Conservation (phyloP, 1,140 invertebrate genomes). For the Eubasilissa regina region DNA sequence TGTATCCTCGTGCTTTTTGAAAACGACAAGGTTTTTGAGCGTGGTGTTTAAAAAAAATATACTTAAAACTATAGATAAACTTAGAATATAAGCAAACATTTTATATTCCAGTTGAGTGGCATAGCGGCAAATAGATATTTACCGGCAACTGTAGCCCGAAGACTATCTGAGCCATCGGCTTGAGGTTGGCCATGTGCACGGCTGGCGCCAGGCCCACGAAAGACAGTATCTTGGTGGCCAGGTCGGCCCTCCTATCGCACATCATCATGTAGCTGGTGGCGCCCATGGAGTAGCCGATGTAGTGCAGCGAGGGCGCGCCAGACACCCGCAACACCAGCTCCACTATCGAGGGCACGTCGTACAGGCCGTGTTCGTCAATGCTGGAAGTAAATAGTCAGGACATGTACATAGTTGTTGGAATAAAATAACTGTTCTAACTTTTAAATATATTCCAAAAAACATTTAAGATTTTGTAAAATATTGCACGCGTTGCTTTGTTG, state of each 20-base stretch:
- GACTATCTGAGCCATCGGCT: constrained; percentile 54
- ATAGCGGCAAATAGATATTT: no score
- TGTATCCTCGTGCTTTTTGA: no score
- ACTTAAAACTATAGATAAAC: no score
- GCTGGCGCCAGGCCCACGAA: constrained; percentile 67
- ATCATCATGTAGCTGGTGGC: constrained; percentile 76
- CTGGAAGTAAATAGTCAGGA: constrained; percentile 62
- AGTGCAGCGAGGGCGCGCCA: constrained; percentile 72
- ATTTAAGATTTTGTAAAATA: no score
- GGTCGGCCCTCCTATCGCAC: constrained; percentile 73
- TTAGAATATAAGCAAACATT: no score
- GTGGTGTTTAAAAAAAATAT: no score
- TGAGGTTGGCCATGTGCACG: constrained; percentile 65
- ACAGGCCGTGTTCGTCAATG: constrained; percentile 78
- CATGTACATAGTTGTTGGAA: not conserved
- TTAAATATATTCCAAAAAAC: no score
- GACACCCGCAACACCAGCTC: constrained; percentile 76
- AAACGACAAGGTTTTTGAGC: no score
- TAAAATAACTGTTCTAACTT: no score
- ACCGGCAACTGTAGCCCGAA: constrained; percentile 43
- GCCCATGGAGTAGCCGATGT: constrained; percentile 76
- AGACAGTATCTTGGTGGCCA: constrained; percentile 72
- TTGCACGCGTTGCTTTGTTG: no score
- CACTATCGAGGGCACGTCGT: constrained; percentile 81
- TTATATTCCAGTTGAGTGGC: no score